phyloP scores from a whole-genome alignment of 2,797 vertebrate genomes.

The Perodicticus potto region DNA sequence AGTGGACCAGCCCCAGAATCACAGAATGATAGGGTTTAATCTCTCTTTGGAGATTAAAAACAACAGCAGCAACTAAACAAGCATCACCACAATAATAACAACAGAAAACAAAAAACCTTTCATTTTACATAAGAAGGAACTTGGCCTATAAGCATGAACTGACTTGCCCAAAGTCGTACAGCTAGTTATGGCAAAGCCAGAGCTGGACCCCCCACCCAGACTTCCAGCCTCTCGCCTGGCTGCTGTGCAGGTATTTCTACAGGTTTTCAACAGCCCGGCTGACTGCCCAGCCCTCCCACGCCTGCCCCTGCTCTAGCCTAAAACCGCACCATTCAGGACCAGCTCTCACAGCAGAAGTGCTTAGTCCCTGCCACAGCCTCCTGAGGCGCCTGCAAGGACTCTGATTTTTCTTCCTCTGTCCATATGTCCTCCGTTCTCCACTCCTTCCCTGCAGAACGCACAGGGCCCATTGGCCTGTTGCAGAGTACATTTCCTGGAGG shows the following conservation, averaged over 20 bases:
- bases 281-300: not conserved
- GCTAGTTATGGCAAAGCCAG: not conserved
- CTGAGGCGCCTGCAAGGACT: not conserved
- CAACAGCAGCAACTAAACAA: not conserved
- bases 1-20: not conserved
- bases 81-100: not conserved
- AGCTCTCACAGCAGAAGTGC: not conserved
- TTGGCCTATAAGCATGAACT: not conserved
- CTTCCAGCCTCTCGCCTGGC: accelerated
- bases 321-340: not conserved
- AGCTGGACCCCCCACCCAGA: not conserved
- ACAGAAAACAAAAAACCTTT: not conserved
- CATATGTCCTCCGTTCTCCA: not conserved
- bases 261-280: not conserved
- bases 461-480: not conserved
- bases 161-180: not conserved
- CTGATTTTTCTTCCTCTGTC: not conserved
- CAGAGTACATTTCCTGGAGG: not conserved
- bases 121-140: not conserved
- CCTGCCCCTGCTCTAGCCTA: not conserved
- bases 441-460: not conserved
- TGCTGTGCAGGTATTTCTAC: not conserved
- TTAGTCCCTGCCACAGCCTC: not conserved
- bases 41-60: not conserved
- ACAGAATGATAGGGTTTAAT: not conserved